Evolutionary conservation across 1,140 invertebrate genomes (phyloP).

Genomic region (Drosophila novamexicana): DNA sequence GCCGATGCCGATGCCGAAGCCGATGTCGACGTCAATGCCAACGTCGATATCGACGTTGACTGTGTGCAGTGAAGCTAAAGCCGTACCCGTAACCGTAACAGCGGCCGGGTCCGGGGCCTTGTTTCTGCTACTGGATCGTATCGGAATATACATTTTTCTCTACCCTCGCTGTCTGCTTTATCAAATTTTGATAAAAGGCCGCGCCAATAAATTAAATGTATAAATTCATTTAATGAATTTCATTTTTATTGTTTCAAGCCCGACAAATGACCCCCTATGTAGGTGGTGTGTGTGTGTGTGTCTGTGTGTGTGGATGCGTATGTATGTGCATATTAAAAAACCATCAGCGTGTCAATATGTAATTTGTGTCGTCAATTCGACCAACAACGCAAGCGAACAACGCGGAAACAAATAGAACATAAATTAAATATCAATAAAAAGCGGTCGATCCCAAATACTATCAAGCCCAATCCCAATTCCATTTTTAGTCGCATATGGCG

Average conservation of each 20-base stretch:
- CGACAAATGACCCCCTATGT: slow-evolving; percentile 49
- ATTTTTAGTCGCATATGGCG: slow-evolving; percentile 28
- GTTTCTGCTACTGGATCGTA: slow-evolving; percentile 19
- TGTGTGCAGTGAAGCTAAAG: slow-evolving; percentile 69
- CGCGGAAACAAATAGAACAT: slow-evolving; percentile 65
- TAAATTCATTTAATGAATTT: slow-evolving; percentile 82
- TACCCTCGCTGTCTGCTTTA: slow-evolving; percentile 44
- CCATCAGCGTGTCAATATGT: slow-evolving; percentile 82
- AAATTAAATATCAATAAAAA: slow-evolving; percentile 81
- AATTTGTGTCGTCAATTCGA: slow-evolving; percentile 71
- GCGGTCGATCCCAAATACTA: slow-evolving; percentile 20
- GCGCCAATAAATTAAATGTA: slow-evolving; percentile 81
- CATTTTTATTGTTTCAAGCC: slow-evolving; percentile 71
- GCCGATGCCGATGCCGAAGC: slow-evolving; percentile 27
- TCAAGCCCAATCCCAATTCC: neutral
- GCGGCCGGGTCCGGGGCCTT: slow-evolving; percentile 4
- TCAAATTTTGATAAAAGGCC: slow-evolving; percentile 80
- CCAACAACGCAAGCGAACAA: slow-evolving; percentile 20
- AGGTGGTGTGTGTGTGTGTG: slow-evolving; percentile 15
- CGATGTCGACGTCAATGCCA: slow-evolving; percentile 10
- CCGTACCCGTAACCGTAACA: slow-evolving; percentile 19
- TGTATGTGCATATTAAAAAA: slow-evolving; percentile 76
- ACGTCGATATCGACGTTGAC: slow-evolving; percentile 22
- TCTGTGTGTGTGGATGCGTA: slow-evolving; percentile 29
- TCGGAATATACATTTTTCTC: slow-evolving; percentile 25